A percentile compares a stretch with the other conserved stretches of the same genome.
Conservation (phyloP, 53 echinoderm and acorn worm genomes). For the Holothuria leucospilota region DNA sequence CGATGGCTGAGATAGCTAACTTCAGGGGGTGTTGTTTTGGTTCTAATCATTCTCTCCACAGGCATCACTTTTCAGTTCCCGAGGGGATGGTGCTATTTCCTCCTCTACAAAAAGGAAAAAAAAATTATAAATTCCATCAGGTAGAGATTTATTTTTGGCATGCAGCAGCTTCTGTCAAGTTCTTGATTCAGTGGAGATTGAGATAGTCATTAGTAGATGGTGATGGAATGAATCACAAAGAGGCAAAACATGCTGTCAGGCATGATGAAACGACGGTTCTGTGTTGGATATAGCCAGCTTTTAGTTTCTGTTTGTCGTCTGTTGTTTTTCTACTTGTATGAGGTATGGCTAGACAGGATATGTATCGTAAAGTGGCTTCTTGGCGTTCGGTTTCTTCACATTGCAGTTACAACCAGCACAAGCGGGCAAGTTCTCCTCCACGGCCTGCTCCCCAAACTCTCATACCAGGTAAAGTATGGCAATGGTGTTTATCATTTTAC, state of each 20-base stretch:
- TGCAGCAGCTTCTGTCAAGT: conserved; percentile 31
- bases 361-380: conserved; percentile 50
- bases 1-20: conserved; percentile 6
- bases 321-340: conserved; percentile 18
- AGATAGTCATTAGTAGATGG: conserved; percentile 48
- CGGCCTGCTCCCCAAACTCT: background rate
- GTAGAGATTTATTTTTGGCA: conserved; percentile 49
- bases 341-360: conserved; percentile 47
- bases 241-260: conserved; percentile 16
- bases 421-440: conserved; percentile 24
- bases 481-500: no score
- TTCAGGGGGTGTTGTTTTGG: conserved; percentile 51
- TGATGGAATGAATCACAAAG: conserved; percentile 44
- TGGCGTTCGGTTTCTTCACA: conserved; percentile 23
- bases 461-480: conserved; percentile 4
- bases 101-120: conserved; percentile 11
- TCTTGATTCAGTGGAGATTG: background rate
- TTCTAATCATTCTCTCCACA: conserved; percentile 40
- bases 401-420: conserved; percentile 21
- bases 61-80: conserved; percentile 41
- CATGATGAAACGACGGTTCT: background rate
- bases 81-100: conserved; percentile 39
- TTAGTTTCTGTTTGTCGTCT: conserved; percentile 3
- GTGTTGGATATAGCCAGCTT: conserved; percentile 16
- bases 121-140: conserved; percentile 32